phyloP scores from a whole-genome alignment of 2,797 vertebrate species.

The Argyrosomus regius region DNA sequence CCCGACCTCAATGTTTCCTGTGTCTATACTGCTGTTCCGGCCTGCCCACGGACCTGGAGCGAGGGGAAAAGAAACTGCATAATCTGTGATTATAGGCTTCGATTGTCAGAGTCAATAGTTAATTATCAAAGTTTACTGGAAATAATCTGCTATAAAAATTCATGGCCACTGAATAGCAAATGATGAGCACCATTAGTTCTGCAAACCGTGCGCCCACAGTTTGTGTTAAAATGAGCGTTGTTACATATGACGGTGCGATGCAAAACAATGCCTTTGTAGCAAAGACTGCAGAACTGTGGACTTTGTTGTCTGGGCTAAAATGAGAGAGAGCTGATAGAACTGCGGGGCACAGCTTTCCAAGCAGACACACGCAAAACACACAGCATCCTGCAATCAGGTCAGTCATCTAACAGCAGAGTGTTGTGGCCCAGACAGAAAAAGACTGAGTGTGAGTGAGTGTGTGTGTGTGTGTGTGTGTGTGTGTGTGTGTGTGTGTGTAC shows the following conservation, averaged over 20 bases:
- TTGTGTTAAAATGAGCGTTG: slow-evolving; percentile 31
- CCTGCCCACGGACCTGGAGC: slow-evolving; percentile 89
- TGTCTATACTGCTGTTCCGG: slow-evolving; percentile 97
- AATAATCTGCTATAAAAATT: slow-evolving; percentile 54
- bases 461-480: slow-evolving; percentile 20
- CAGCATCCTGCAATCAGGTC: slow-evolving; percentile 76
- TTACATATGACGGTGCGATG: slow-evolving; percentile 28
- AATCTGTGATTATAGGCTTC: slow-evolving; percentile 70
- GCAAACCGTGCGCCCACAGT: slow-evolving; percentile 40
- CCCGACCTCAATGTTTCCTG: slow-evolving; percentile 93
- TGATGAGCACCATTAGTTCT: slow-evolving; percentile 54
- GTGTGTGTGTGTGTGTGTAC: slow-evolving; percentile 24
- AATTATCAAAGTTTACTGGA: slow-evolving; percentile 61
- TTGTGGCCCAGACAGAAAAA: slow-evolving; percentile 59
- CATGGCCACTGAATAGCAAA: slow-evolving; percentile 36
- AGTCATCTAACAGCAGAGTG: slow-evolving; percentile 68
- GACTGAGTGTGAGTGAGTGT: slow-evolving; percentile 17
- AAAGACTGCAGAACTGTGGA: slow-evolving; percentile 36
- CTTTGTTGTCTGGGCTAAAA: slow-evolving; percentile 59
- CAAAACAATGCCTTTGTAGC: slow-evolving; percentile 46
- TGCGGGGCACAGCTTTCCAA: slow-evolving; percentile 51
- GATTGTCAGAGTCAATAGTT: slow-evolving; percentile 64
- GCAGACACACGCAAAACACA: slow-evolving; percentile 45
- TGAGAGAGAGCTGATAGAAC: slow-evolving; percentile 49
- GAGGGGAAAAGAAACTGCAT: slow-evolving; percentile 72